Conservation (phyloP, 2,797 vertebrate genomes). For the Catostomus latipinnis region DNA sequence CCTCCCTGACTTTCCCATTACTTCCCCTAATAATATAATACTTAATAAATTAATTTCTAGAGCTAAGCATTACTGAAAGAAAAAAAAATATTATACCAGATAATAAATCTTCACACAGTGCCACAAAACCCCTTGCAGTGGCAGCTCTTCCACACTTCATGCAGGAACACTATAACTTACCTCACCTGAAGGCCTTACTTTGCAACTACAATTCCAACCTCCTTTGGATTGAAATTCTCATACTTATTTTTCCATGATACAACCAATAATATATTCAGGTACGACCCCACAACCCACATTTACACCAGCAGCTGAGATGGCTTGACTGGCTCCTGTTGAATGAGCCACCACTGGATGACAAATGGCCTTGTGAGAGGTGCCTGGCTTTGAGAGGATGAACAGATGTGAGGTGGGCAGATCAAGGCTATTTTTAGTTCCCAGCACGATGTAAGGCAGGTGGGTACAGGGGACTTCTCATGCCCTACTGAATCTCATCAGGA, state of each 20-base stretch:
- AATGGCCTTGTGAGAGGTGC: constrained; percentile 69
- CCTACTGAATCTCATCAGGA: constrained; percentile 75
- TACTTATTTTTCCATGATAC: not conserved
- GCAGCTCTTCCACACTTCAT: no score
- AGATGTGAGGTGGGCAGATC: constrained; percentile 70
- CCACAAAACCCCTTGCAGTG: no score
- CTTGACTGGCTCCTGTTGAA: constrained; percentile 13
- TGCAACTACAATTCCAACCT: not conserved
- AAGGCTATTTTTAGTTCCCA: constrained; percentile 70
- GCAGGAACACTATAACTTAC: not conserved
- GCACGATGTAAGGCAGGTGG: constrained; percentile 76
- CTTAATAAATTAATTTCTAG: no score
- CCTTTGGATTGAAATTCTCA: not conserved
- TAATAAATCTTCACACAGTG: no score
- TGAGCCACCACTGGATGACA: constrained; percentile 31
- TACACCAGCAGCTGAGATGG: not conserved
- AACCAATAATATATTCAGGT: constrained; percentile 9
- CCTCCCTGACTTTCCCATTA: no score
- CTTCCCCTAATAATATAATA: no score
- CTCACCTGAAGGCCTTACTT: not conserved
- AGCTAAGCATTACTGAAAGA: no score
- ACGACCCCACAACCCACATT: constrained; percentile 11
- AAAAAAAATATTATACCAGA: no score
- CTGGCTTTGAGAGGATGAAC: constrained; percentile 68
- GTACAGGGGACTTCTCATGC: constrained; percentile 70